Evolutionary conservation across 1,140 invertebrate genomes (phyloP), one percentile per base, ranked within the genome.

Genomic region (Drosophila gunungcola): DNA sequence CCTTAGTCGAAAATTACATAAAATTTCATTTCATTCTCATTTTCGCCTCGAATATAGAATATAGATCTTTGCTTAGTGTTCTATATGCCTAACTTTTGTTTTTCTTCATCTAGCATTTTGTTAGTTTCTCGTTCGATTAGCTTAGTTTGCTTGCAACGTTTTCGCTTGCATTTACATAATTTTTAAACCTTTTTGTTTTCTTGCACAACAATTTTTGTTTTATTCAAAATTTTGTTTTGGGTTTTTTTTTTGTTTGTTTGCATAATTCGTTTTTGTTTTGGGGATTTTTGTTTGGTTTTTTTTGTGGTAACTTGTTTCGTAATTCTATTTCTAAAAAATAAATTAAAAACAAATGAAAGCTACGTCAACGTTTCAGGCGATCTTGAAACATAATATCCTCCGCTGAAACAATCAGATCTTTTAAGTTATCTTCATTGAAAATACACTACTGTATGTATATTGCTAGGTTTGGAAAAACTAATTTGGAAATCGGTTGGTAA

Each of bases 1-100:
- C 57, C 76, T 86, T 88, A 86, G 74, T 82, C 83, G 73, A 86
- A 86, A 86, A 88, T 88, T 83, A 88, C 82, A 83, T 83, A 86
- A 75, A 80, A 73, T 77, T 61, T 68, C 65, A 54, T 70, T 64
- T 77, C 67, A 56, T 65, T 75, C 48, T 46, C 53, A 56, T 63
- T 54, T 74, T 48, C 29, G 45, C 36, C 38, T 55, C 49, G 60
- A 57, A 75, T 73, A 68, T 61, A 73, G 39, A 36, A 68, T 61
- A 73, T 45, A 36, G 54, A 57, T 41, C 16, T 63, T 63, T 16
- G 45, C 63, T 77, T 84, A 85, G 56, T 52, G 85, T 68, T 57
- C 69, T 77, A 80, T 74, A 74, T 82, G 61, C 46, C 64, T 67
- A 73, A 51, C 72, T 73, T 74, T 73, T 72, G 43, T 72, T 55